Percentiles rank a stretch among this genome's conserved stretches.
Evolutionary conservation across 2,113 vertebrate genomes (phyloP).

Genomic region (Lophius piscatorius): DNA sequence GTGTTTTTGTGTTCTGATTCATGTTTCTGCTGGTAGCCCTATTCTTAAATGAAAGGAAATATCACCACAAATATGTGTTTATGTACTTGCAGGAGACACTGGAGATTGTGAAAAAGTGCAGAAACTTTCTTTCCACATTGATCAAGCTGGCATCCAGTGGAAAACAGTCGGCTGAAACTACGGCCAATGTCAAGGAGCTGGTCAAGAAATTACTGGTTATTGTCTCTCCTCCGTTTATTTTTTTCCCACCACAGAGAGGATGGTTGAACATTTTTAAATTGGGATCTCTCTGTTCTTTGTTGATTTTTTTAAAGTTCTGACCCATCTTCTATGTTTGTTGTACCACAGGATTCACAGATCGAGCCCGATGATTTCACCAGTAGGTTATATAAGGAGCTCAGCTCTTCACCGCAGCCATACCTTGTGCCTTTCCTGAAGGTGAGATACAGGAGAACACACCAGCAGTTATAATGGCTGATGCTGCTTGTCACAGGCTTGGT

Average conservation of each 20-base stretch:
- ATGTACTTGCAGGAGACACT: conserved; percentile 86
- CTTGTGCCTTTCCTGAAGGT: conserved; percentile 99
- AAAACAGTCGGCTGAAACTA: conserved; percentile 92
- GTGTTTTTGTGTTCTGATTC: not conserved
- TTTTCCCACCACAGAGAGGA: not conserved
- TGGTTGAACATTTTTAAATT: no score
- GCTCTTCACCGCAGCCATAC: conserved; percentile 96
- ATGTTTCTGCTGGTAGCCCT: not conserved
- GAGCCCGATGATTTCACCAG: conserved; percentile 95
- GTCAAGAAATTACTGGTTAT: conserved; percentile 92
- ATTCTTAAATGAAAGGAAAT: not conserved
- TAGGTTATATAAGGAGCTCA: conserved; percentile 90
- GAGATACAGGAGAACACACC: no score
- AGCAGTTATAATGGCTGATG: not conserved
- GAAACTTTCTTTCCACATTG: conserved; percentile 93
- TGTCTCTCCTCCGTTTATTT: not conserved
- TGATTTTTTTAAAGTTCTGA: not conserved
- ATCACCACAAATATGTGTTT: not conserved
- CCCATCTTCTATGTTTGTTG: not conserved
- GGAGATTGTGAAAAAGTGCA: conserved; percentile 97
- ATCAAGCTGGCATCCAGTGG: conserved; percentile 94
- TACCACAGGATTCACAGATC: conserved; percentile 88
- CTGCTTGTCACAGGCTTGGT: not conserved
- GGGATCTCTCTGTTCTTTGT: not conserved
- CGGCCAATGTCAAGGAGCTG: conserved; percentile 92